Conservation (phyloP, 1,140 invertebrate genomes). For the Megalopta genalis region DNA sequence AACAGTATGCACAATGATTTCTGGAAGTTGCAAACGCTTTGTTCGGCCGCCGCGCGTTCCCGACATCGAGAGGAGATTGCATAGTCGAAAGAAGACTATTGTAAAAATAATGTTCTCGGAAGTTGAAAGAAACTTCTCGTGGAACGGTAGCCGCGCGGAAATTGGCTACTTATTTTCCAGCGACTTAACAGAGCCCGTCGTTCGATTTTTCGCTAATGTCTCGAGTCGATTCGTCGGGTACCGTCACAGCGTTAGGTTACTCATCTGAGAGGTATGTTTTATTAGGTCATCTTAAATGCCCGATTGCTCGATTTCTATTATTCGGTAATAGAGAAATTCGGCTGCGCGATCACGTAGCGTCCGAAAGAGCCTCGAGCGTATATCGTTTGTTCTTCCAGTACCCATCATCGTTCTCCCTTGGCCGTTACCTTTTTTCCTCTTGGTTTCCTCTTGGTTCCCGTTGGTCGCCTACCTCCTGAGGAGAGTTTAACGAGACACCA, state of each 20-base stretch:
- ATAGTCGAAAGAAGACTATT: too few species aligned
- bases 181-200: neutral
- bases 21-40: too few species aligned
- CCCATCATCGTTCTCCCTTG: too few species aligned
- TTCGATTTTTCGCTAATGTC: neutral
- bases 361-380: neutral
- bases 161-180: too few species aligned
- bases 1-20: too few species aligned
- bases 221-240: neutral
- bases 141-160: too few species aligned
- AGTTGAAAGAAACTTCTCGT: too few species aligned
- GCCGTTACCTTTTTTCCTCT: too few species aligned
- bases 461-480: neutral
- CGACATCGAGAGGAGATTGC: too few species aligned
- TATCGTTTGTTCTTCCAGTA: neutral
- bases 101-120: too few species aligned
- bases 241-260: neutral
- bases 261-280: neutral
- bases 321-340: slow-evolving; percentile 9
- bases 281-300: neutral
- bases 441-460: too few species aligned
- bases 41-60: too few species aligned
- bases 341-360: neutral
- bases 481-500: slow-evolving; percentile 34
- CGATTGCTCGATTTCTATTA: slow-evolving; percentile 11